phyloP scores from a whole-genome alignment of 64 coral and sea anemone species.

The Anthopleura sola region DNA sequence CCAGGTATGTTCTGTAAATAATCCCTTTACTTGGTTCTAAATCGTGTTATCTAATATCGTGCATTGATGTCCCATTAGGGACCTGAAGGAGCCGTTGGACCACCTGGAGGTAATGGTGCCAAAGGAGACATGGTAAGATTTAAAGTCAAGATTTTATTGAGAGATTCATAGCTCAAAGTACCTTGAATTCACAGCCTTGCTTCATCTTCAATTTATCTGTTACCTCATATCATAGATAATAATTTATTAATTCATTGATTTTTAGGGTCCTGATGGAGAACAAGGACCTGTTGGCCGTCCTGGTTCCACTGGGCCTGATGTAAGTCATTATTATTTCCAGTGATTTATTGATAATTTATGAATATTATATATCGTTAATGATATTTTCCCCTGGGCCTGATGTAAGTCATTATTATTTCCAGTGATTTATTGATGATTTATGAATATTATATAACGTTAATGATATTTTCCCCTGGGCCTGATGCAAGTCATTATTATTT shows the following conservation, averaged over 20 bases:
- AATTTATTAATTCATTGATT: constrained; percentile 3
- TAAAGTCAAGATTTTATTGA: too few species aligned
- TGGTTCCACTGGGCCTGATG: constrained; percentile 8
- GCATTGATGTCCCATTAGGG: constrained; percentile 1
- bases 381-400: not conserved
- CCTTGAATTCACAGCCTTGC: too few species aligned
- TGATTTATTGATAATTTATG: not conserved
- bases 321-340: not conserved
- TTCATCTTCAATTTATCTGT: too few species aligned
- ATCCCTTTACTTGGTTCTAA: not conserved
- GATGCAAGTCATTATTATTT: not conserved
- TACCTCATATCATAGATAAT: not conserved
- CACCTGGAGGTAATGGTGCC: constrained; percentile 9
- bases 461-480: not conserved
- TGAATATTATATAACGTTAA: not conserved
- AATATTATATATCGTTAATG: too few species aligned
- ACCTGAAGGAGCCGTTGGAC: constrained; percentile 18
- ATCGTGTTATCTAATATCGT: not conserved
- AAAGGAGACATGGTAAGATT: constrained; percentile 12
- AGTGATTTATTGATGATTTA: not conserved
- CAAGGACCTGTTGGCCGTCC: not conserved
- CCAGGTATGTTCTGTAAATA: constrained; percentile 6
- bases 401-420: not conserved
- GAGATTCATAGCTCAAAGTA: not conserved
- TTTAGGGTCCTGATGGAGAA: constrained; percentile 18